Base-by-base conservation (phyloP, 2,113 vertebrate genomes). In the Motacilla alba region DNA sequence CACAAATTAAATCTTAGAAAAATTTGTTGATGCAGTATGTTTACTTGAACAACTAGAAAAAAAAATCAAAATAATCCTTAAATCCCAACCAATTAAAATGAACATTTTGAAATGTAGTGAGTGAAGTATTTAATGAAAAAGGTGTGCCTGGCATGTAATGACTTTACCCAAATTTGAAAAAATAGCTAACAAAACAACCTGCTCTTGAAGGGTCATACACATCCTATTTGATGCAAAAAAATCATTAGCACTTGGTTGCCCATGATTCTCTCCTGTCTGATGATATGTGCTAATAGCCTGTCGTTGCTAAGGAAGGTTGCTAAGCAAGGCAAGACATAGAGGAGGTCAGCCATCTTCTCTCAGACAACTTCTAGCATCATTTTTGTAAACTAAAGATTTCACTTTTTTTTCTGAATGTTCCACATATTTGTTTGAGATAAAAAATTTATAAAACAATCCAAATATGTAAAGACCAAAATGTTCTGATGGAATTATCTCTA, bases 221-320 rank as follows among this genome's bases (percentile, higher is more conserved):
- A 12, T 84, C 58, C 9, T 30, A 47, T 74, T 75, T 78, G 33
- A 58, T 72, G 44, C 4, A 80, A 72, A 92, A 77, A 46, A 35
- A 35, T 66, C 13, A 72, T 91, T 90, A 83, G 46, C 18, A 46
- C 63, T 83, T 87, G 9, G 5, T 76, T 68, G 41, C 35, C 47
- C 49, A 24, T 31, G 33, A 43, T 68, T 53, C 22, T 56, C 41
- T 81, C 16, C 50, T n/a, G 17, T 66, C 49, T 68, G 70, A 72
- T 64, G 37, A 26, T 85, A 91, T 19, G 39, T 77, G 59, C 30
- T 96, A 93, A 90, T 75, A 87, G 44, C 44, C 76, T 66, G 33
- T 33, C 0, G 27, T 93, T 94, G 81, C 90, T 95, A 94, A 84
- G 86, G 66, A 35, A 75, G 52, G 68, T 94, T 96, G 93, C 92